Evolutionary conservation across 2,797 vertebrate genomes (phyloP).

Genomic region (Hemitrygon akajei): DNA sequence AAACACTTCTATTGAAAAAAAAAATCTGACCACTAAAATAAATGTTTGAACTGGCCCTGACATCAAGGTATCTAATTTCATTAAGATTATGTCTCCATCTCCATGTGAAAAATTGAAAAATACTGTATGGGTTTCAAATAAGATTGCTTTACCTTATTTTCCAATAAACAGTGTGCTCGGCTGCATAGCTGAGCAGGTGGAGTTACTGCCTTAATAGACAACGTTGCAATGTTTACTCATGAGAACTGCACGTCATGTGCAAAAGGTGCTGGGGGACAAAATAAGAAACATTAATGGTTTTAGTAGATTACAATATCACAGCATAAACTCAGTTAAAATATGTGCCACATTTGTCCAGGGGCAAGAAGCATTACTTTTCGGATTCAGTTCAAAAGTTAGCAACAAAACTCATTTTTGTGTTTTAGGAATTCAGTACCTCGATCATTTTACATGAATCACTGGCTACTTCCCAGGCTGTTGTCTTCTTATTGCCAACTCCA

Average conservation of each 20-base stretch:
- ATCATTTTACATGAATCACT: slow-evolving; percentile 3
- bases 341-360: neutral
- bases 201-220: neutral
- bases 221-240: slow-evolving; percentile 6
- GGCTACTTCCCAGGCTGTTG: slow-evolving; percentile 12
- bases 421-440: slow-evolving; percentile 8
- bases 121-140: neutral
- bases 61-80: neutral
- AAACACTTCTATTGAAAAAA: too few relatives aligned
- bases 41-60: neutral
- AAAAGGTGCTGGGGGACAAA: slow-evolving; percentile 21
- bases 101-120: neutral
- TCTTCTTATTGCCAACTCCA: slow-evolving; percentile 29
- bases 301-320: neutral
- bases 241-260: slow-evolving; percentile 10
- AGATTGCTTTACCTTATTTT: slow-evolving; percentile 13
- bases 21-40: neutral
- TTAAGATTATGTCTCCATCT: neutral
- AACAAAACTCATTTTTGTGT: neutral
- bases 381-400: neutral
- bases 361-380: neutral
- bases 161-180: neutral
- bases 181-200: neutral
- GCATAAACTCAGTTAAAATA: slow-evolving; percentile 12
- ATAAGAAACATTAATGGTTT: slow-evolving; percentile 9